Evolutionary conservation across 1,140 invertebrate species (phyloP).

Genomic region (Aphelenchoides fujianensis): DNA sequence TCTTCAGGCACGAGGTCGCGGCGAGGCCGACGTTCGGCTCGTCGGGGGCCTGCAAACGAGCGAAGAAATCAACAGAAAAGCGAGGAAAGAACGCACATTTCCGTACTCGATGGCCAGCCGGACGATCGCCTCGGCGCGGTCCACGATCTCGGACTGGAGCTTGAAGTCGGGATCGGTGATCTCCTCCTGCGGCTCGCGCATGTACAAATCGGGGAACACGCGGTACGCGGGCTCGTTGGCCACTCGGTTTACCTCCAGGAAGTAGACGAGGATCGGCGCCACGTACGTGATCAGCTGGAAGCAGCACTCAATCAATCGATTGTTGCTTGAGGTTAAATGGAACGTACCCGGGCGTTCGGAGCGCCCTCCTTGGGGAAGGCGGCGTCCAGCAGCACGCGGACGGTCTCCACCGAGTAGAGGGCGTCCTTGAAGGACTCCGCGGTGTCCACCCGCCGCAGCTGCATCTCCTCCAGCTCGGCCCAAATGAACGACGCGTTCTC

Average conservation of each 20-base stretch:
- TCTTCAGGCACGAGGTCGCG: not conserved
- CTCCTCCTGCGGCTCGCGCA: not conserved
- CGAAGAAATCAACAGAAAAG: not conserved
- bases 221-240: not conserved
- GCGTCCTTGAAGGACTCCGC: slow-evolving; percentile 5
- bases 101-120: not conserved
- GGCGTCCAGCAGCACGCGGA: not conserved
- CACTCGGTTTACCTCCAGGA: not conserved
- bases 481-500: slow-evolving; percentile 4
- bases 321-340: not conserved
- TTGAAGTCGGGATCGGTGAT: not conserved
- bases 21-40: not conserved
- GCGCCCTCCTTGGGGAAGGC: not conserved
- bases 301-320: not conserved
- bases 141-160: not conserved
- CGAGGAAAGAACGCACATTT: not conserved
- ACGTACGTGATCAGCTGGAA: slow-evolving; percentile 9
- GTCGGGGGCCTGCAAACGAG: not conserved
- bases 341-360: not conserved
- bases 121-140: not conserved
- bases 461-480: slow-evolving; percentile 5
- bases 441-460: not conserved
- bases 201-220: slow-evolving; percentile 2
- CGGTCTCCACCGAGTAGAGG: not conserved
- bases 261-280: not conserved